These are phyloP conservation scores for Trypoxylus dichotomus DNA, from an alignment of 1,140 invertebrate species.

Conservation along the genomic window DNA sequence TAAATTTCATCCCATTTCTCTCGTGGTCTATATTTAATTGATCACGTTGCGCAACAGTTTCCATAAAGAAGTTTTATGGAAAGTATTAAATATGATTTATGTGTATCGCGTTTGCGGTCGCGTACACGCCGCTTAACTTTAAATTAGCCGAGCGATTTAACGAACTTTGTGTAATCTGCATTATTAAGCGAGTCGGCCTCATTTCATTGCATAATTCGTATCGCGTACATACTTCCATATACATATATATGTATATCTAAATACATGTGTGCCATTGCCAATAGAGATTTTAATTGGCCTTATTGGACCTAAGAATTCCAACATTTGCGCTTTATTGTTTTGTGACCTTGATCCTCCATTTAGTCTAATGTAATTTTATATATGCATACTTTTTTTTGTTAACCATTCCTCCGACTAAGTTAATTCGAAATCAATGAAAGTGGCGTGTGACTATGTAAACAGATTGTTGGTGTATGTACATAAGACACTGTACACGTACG, in stretches of 20 bases:
- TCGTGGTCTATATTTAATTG: constrained; percentile 20
- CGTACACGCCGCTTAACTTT: not conserved
- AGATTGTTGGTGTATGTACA: too few species aligned
- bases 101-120: not conserved
- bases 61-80: constrained; percentile 22
- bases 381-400: not conserved
- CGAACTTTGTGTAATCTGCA: constrained; percentile 15
- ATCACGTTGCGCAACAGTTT: constrained; percentile 16
- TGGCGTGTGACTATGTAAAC: too few species aligned
- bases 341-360: not conserved
- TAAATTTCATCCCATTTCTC: constrained; percentile 15
- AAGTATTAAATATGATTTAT: constrained; percentile 25
- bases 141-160: constrained; percentile 20
- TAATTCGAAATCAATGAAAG: too few species aligned
- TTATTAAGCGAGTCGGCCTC: constrained; percentile 6
- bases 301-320: constrained; percentile 14
- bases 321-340: constrained; percentile 5
- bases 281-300: constrained; percentile 24
- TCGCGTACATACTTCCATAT: not conserved
- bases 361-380: constrained; percentile 1
- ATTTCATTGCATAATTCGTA: constrained; percentile 22
- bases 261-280: not conserved
- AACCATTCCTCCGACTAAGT: not conserved
- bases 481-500: too few species aligned
- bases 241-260: not conserved